phyloP scores from a whole-genome alignment of 2,888 invertebrate species.

The Saturnia japonica region DNA sequence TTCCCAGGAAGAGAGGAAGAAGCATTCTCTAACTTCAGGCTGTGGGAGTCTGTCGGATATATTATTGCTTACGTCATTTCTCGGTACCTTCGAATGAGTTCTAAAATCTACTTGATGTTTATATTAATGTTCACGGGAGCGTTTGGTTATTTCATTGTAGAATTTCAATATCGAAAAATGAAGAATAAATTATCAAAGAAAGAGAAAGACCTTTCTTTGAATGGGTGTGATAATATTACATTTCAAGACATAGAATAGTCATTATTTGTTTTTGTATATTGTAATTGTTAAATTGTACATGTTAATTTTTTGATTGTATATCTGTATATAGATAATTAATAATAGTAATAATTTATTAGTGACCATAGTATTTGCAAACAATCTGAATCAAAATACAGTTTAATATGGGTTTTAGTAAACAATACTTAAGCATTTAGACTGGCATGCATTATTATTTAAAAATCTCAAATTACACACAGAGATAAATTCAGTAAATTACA shows the following conservation, averaged over 20 bases:
- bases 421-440: too few species aligned
- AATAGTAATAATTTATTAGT: too few species aligned
- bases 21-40: conserved; percentile 86
- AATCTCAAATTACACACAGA: too few species aligned
- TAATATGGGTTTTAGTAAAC: too few species aligned
- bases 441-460: too few species aligned
- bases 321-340: too few species aligned
- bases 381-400: too few species aligned
- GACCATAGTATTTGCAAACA: too few species aligned
- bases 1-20: conserved; percentile 84
- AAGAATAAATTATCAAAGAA: conserved; percentile 42
- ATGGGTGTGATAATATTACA: conserved; percentile 66
- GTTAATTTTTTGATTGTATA: too few species aligned
- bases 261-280: too few species aligned
- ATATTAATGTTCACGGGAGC: conserved; percentile 76
- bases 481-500: too few species aligned
- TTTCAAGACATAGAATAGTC: conserved; percentile 46
- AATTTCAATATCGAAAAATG: conserved; percentile 50
- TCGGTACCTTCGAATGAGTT: conserved; percentile 72
- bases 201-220: conserved; percentile 41
- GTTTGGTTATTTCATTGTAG: conserved; percentile 74
- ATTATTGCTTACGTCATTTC: conserved; percentile 84
- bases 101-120: conserved; percentile 80
- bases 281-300: too few species aligned
- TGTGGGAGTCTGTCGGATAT: conserved; percentile 86